Evolutionary conservation across 2,888 invertebrate species (phyloP).

Genomic region (Hymenopus coronatus): DNA sequence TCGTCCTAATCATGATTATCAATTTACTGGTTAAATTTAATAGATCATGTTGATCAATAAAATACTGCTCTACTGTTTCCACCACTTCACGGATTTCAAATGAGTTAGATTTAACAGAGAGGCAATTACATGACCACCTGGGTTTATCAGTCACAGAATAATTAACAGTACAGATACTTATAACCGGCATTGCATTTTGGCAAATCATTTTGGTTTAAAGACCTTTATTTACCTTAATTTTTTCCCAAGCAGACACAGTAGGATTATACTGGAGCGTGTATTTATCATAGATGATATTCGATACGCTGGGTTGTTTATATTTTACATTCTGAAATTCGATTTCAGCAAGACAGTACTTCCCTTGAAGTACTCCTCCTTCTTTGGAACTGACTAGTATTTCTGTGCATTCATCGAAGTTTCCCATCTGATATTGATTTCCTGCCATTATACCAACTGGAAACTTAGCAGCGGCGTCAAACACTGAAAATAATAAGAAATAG

Average conservation of each 20-base stretch:
- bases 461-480: conserved; percentile 28
- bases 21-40: too few relatives aligned
- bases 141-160: too few relatives aligned
- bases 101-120: too few relatives aligned
- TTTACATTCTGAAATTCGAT: not conserved
- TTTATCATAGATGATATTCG: not conserved
- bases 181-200: too few relatives aligned
- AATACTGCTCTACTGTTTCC: too few relatives aligned
- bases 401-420: conserved; percentile 28
- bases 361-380: not conserved
- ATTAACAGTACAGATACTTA: too few relatives aligned
- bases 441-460: conserved; percentile 24
- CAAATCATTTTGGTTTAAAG: too few relatives aligned
- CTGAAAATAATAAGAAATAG: not conserved
- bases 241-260: conserved; percentile 17
- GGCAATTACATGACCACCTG: too few relatives aligned
- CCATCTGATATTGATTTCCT: conserved; percentile 29
- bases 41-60: too few relatives aligned
- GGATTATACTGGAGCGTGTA: conserved; percentile 19
- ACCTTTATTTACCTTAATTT: conserved; percentile 15
- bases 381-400: not conserved
- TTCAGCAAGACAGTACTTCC: conserved; percentile 20
- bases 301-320: not conserved
- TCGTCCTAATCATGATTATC: too few relatives aligned
- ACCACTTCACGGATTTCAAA: too few relatives aligned